Base-by-base conservation (phyloP, 2,888 invertebrate species). In the Gastracanthus pulcherrimus region DNA sequence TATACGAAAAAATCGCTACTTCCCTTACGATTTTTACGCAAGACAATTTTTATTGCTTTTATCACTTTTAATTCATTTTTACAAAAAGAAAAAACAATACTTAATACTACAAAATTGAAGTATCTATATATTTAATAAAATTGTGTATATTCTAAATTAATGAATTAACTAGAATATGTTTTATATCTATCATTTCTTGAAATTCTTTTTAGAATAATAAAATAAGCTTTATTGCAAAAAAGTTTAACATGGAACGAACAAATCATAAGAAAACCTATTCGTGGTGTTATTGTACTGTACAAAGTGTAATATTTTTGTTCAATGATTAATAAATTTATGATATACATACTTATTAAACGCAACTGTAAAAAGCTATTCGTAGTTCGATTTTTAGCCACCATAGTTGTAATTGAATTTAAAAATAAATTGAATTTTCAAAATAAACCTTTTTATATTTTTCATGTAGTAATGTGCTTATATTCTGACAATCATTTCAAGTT, bases 1-100 rank as follows among this genome's bases (percentile, higher is more conserved):
- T 23, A 23, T 19, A 51, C 51, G 51, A 23, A 51, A 48, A 51
- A 51, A 51, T 51, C 51, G 19, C 51, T 51, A 51, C 9, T 23
- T 23, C 23, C 11, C 23, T 23, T 23, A 51, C 23, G 23, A 19
- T 23, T 51, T 51, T 51, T 51, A 51, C 23, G 23, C 11, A 51
- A 51, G 64, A 51, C 7, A 51, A 51, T 23, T 51, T 23, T 64
- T 64, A 64, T 64, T 64, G 64, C 64, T 64, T 36, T 64, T 34
- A 16, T 45, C 26, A n/a, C 13, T 16, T 69, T 69, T 34, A 19
- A 16, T 23, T 67, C 6, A 23, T 67, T 67, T 26, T 67, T 41
- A 67, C 48, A 51, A 34, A 48, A 19, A 51, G 23, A 51, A 23
- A 51, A 23, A 51, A 51, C 6, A n/a, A n/a, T n/a, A n/a, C n/a